These are phyloP conservation scores for Cremastinae sp. DNA, from an alignment of 2,888 invertebrate genomes.

Conservation along the genomic window DNA sequence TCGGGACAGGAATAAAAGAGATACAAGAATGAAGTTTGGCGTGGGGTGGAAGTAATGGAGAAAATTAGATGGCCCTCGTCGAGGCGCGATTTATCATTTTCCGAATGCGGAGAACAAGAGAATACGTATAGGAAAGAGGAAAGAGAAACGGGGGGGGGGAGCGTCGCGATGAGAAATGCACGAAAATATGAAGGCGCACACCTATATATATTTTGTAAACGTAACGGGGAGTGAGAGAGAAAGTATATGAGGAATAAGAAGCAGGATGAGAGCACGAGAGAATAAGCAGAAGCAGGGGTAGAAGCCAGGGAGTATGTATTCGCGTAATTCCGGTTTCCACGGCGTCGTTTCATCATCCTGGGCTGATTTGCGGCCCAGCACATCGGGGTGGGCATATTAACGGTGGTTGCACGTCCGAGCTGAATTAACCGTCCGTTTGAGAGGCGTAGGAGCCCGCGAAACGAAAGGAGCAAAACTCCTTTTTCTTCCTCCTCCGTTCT, in stretches of 20 bases:
- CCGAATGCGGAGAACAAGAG: too few relatives aligned
- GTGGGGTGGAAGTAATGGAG: too few relatives aligned
- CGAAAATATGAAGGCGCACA: constrained; percentile 31
- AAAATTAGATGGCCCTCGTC: too few relatives aligned
- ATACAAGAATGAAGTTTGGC: too few relatives aligned
- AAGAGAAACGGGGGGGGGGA: too few relatives aligned
- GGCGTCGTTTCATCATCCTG: constrained; percentile 64
- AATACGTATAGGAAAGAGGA: too few relatives aligned
- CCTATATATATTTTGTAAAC: constrained; percentile 8
- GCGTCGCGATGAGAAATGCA: constrained; percentile 9
- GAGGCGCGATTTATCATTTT: too few relatives aligned
- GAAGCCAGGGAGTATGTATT: constrained; percentile 48
- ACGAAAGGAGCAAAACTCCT: constrained; percentile 36
- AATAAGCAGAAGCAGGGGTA: constrained; percentile 24
- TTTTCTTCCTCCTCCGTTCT: constrained; percentile 23
- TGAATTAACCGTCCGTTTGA: constrained; percentile 64
- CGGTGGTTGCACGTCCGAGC: constrained; percentile 64
- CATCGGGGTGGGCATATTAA: constrained; percentile 66
- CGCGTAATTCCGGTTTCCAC: constrained; percentile 66
- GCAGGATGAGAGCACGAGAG: constrained; percentile 37
- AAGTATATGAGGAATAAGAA: background rate
- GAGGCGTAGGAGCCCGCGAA: constrained; percentile 51
- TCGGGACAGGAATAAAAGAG: too few relatives aligned
- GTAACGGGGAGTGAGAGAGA: constrained; percentile 11
- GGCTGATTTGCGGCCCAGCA: constrained; percentile 66